A percentile compares a stretch with the other conserved stretches of the same genome.
Evolutionary conservation across 2,113 vertebrate species (phyloP).

Genomic region (Pheucticus melanocephalus): DNA sequence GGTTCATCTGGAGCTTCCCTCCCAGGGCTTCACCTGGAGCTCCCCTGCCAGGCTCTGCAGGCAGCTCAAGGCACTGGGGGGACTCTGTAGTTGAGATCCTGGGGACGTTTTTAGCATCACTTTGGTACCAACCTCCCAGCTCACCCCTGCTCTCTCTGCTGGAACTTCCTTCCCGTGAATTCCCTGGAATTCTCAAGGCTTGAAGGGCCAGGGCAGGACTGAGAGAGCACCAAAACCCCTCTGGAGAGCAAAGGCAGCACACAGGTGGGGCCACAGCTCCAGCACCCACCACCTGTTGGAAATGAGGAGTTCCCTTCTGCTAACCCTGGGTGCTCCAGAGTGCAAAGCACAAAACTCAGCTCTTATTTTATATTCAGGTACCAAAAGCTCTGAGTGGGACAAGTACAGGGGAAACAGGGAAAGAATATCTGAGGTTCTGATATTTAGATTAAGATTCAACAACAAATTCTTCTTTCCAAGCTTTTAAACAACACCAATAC

Average conservation of each 20-base stretch:
- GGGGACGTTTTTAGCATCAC: not conserved
- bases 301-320: not conserved
- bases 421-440: not conserved
- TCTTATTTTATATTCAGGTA: not conserved
- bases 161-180: not conserved
- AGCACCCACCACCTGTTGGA: not conserved
- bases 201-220: not conserved
- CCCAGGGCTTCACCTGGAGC: not conserved
- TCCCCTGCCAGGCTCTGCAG: not conserved
- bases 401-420: not conserved
- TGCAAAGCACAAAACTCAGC: not conserved
- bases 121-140: not conserved
- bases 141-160: not conserved
- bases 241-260: not conserved
- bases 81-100: fast-evolving
- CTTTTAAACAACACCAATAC: not conserved
- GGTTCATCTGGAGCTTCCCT: too few relatives aligned
- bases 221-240: not conserved
- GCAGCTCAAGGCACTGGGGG: not conserved
- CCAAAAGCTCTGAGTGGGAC: not conserved
- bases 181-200: not conserved
- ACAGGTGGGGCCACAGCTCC: not conserved
- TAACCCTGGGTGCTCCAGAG: not conserved
- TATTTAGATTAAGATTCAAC: not conserved
- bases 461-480: not conserved